Evolutionary conservation across 53 echinoderm and acorn worm genomes (phyloP).

Genomic region (Temnopleurus reevesii): DNA sequence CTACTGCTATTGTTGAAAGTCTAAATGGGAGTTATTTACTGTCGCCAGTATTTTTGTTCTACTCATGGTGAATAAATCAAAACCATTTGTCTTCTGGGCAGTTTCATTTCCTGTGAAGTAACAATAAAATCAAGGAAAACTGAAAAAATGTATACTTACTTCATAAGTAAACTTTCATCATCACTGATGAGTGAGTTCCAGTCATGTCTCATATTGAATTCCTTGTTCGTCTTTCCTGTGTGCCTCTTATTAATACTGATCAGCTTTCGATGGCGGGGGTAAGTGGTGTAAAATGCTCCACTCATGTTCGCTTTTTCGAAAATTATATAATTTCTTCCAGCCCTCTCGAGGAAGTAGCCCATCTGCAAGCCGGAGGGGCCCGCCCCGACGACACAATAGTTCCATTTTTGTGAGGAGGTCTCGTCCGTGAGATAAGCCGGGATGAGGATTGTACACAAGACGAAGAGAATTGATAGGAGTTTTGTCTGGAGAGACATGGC

Average conservation of each 20-base stretch:
- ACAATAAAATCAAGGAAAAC: too few species aligned
- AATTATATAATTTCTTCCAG: conserved; percentile 82
- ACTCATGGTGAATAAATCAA: too few species aligned
- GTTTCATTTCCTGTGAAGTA: too few species aligned
- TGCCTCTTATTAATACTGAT: conserved; percentile 96
- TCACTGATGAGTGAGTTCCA: conserved; percentile 98
- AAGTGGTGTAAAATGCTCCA: conserved; percentile 78
- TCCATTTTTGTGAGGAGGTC: conserved; percentile 37
- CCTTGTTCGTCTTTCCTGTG: conserved; percentile 96
- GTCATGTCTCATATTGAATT: conserved; percentile 94
- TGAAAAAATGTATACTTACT: too few species aligned
- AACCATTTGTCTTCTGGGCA: too few species aligned
- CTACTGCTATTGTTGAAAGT: too few species aligned
- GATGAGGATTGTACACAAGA: background rate
- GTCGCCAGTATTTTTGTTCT: too few species aligned
- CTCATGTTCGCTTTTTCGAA: conserved; percentile 83
- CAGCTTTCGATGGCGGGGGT: conserved; percentile 94
- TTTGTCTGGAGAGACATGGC: background rate
- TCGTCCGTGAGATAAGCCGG: conserved; percentile 34
- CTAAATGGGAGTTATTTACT: too few species aligned
- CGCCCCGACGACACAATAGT: conserved; percentile 94
- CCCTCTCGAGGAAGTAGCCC: conserved; percentile 89
- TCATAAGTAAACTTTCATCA: too few species aligned
- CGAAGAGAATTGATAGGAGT: background rate
- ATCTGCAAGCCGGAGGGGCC: conserved; percentile 96